These are phyloP conservation scores for Phenganax subtilis DNA, from an alignment of 92 coral and sea anemone genomes.

Conservation along the genomic window DNA sequence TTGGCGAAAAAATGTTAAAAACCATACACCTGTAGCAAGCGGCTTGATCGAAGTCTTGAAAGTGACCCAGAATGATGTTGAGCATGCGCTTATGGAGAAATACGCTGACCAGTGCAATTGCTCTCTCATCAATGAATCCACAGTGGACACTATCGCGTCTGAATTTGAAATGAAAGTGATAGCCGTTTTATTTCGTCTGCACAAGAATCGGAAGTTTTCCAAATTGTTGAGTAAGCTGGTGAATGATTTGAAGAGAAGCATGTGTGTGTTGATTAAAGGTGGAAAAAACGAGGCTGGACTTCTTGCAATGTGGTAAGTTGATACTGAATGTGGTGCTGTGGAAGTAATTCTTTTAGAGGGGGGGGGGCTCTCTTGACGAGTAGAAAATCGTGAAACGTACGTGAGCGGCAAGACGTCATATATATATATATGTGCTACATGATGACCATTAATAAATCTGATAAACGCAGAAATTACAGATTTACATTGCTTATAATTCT, in stretches of 20 bases:
- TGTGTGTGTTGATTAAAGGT: constrained; percentile 30
- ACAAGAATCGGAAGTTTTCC: constrained; percentile 32
- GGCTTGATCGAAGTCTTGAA: constrained; percentile 32
- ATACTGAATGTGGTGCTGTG: too few relatives aligned
- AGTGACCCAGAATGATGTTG: constrained; percentile 5
- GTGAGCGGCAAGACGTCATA: too few relatives aligned
- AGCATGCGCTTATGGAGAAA: constrained; percentile 1
- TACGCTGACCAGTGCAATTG: constrained; percentile 23
- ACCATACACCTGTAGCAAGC: constrained; percentile 2
- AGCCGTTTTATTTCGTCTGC: constrained; percentile 41
- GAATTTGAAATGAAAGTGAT: constrained; percentile 60
- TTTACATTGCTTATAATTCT: too few relatives aligned
- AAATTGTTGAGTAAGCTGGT: constrained; percentile 45
- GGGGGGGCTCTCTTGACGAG: too few relatives aligned
- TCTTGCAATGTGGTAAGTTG: constrained; percentile 42
- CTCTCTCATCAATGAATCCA: not conserved
- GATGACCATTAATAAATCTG: too few relatives aligned
- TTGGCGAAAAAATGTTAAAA: not conserved
- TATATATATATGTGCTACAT: too few relatives aligned
- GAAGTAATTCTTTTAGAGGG: not conserved
- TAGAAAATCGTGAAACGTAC: too few relatives aligned
- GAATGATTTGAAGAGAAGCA: constrained; percentile 32
- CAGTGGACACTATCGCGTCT: constrained; percentile 53
- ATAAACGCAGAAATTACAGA: too few relatives aligned
- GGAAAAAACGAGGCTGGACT: constrained; percentile 34